A percentile compares a stretch with the other conserved stretches of the same genome.
Conservation (phyloP, 2,797 vertebrate genomes). For the Manis javanica region DNA sequence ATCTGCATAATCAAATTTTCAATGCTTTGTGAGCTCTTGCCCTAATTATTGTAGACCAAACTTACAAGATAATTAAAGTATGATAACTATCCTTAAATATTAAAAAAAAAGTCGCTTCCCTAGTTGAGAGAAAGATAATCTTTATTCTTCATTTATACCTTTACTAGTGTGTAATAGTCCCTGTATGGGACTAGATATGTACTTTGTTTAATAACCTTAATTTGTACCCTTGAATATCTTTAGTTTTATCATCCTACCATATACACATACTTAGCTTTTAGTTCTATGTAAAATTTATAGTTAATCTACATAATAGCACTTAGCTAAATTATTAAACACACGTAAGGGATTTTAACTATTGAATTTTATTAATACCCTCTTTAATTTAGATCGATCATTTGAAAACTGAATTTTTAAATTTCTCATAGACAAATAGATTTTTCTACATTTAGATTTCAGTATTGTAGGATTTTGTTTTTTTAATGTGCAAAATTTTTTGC, state of each 20-base stretch:
- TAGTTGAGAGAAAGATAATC: background rate
- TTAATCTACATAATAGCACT: background rate
- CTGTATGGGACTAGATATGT: background rate
- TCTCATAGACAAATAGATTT: background rate
- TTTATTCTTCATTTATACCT: background rate
- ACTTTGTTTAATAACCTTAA: background rate
- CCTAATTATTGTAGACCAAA: background rate
- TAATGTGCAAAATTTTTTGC: background rate
- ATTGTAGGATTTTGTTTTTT: background rate
- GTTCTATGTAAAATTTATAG: background rate
- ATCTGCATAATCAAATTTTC: background rate
- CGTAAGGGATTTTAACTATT: background rate
- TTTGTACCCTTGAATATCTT: background rate
- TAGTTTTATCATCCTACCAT: background rate
- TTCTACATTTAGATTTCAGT: background rate
- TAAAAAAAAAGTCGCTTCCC: background rate
- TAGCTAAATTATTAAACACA: background rate
- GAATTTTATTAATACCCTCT: background rate
- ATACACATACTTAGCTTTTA: background rate
- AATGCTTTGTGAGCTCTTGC: background rate
- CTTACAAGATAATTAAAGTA: background rate
- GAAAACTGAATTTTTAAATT: slow-evolving; percentile 6
- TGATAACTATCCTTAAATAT: background rate
- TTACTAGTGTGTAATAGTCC: background rate
- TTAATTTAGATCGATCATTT: background rate